Conservation (phyloP, 1,140 invertebrate genomes). For the Lepidostoma basale region DNA sequence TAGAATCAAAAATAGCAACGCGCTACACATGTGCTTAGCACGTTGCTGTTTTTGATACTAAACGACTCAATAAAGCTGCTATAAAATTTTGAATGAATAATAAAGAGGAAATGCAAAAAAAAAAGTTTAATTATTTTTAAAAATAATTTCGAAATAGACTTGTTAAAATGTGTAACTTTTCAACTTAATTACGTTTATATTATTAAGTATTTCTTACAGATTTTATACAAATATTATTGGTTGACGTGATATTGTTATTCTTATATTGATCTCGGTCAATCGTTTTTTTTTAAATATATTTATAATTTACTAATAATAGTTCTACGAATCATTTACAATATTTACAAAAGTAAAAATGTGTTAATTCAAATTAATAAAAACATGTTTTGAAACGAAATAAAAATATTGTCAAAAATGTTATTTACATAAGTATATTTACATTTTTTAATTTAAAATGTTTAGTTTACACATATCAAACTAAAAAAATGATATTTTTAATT, state of each 20-base stretch:
- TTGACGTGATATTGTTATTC: conserved; percentile 35
- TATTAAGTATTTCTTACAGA: conserved; percentile 2
- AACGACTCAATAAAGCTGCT: background rate
- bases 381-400: no score
- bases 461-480: no score
- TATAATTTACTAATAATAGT: conserved; percentile 5
- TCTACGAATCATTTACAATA: conserved; percentile 38
- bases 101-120: background rate
- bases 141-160: background rate
- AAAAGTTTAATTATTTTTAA: background rate
- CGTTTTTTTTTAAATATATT: conserved; percentile 14
- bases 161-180: background rate
- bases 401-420: background rate
- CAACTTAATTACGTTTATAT: no score
- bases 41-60: background rate
- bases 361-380: no score
- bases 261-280: conserved; percentile 38
- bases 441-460: no score
- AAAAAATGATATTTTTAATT: no score
- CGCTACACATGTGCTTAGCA: background rate
- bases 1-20: background rate
- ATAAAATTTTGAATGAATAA: background rate
- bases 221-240: conserved; percentile 31
- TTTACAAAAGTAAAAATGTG: no score
- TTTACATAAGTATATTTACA: no score